Evolutionary conservation across 2,888 invertebrate species (phyloP).

Genomic region (Dolomedes plantarius): DNA sequence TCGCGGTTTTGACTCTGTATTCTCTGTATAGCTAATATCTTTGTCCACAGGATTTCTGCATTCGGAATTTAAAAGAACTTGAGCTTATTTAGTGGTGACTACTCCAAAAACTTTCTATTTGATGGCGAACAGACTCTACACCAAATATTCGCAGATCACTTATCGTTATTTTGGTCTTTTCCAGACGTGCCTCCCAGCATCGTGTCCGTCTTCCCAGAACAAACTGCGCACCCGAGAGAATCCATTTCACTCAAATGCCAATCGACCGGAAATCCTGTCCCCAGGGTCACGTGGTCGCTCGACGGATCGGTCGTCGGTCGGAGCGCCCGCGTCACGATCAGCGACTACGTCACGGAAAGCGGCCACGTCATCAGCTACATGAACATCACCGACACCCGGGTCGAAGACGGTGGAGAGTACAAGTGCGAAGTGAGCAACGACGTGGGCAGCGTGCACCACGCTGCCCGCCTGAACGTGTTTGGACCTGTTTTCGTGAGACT

Average conservation of each 20-base stretch:
- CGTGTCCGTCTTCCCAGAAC: slow-evolving; percentile 65
- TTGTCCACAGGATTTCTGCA: too few species aligned
- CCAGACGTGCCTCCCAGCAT: slow-evolving; percentile 77
- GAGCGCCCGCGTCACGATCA: slow-evolving; percentile 58
- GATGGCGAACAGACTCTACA: too few species aligned
- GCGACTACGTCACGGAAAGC: slow-evolving; percentile 74
- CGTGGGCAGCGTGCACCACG: slow-evolving; percentile 75
- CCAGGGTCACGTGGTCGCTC: slow-evolving; percentile 73
- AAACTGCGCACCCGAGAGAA: slow-evolving; percentile 31
- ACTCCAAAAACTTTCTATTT: too few species aligned
- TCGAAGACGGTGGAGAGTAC: slow-evolving; percentile 76
- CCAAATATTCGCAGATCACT: too few species aligned
- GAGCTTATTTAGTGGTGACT: too few species aligned
- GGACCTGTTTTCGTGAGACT: slow-evolving; percentile 76
- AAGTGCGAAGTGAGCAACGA: slow-evolving; percentile 76
- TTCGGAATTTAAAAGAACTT: too few species aligned
- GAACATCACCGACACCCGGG: slow-evolving; percentile 75
- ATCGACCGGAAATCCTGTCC: slow-evolving; percentile 74
- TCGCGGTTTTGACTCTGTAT: too few species aligned
- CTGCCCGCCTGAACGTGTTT: slow-evolving; percentile 76
- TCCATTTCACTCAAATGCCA: slow-evolving; percentile 69
- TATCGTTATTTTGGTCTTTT: too few species aligned
- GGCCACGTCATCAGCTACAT: slow-evolving; percentile 76
- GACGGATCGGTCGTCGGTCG: slow-evolving; percentile 40
- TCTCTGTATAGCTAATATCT: too few species aligned